Percentiles rank a stretch among this genome's conserved stretches.
These are phyloP conservation scores for Mastacembelus armatus DNA, from an alignment of 2,797 vertebrate species.

Conservation along the genomic window DNA sequence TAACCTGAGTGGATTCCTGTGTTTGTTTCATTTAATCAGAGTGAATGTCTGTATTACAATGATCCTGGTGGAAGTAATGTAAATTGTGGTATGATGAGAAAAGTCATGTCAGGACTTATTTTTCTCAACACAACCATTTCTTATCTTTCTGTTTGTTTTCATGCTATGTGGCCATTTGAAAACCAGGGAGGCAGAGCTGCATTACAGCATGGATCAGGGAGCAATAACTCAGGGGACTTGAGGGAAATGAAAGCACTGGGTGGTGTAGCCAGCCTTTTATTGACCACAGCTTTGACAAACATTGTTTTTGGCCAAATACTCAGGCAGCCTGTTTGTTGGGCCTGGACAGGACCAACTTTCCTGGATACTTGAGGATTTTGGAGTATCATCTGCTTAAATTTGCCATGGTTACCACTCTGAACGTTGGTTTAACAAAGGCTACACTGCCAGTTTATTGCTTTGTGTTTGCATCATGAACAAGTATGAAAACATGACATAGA, in stretches of 20 bases:
- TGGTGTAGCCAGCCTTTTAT: conserved; percentile 28
- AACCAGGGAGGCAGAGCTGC: conserved; percentile 22
- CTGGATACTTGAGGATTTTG: conserved; percentile 35
- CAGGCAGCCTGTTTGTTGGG: conserved; percentile 19
- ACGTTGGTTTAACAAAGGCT: conserved; percentile 12
- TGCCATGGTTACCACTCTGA: conserved; percentile 21
- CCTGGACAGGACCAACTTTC: conserved; percentile 7
- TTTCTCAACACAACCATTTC: background rate
- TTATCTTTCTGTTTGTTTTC: background rate
- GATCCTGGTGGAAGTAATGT: background rate
- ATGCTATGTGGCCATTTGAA: conserved; percentile 7
- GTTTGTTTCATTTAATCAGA: too few relatives aligned
- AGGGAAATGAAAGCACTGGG: conserved; percentile 61
- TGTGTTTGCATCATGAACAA: background rate
- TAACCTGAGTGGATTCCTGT: too few relatives aligned
- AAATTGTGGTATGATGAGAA: background rate
- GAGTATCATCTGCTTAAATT: conserved; percentile 48
- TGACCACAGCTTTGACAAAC: conserved; percentile 49
- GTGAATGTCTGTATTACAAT: background rate
- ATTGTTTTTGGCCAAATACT: conserved; percentile 60
- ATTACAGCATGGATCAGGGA: conserved; percentile 42
- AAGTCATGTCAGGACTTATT: background rate
- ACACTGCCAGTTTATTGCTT: conserved; percentile 21
- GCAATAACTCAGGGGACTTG: conserved; percentile 49
- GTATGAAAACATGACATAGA: background rate